phyloP scores from a whole-genome alignment of 2,797 vertebrate species.

The Enteromius afrohamiltoni region DNA sequence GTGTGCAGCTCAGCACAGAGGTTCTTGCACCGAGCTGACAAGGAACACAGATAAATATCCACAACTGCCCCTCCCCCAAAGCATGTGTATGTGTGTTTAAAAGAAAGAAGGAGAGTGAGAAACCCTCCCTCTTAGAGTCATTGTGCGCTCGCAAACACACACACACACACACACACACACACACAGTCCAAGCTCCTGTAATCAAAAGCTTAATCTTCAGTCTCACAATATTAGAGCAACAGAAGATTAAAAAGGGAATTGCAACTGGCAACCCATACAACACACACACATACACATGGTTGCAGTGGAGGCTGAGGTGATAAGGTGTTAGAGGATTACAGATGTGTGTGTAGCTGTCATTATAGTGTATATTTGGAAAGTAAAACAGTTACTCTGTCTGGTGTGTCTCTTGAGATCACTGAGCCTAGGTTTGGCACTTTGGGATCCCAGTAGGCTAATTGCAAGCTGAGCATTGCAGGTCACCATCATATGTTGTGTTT shows the following conservation, averaged over 20 bases:
- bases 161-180: not conserved
- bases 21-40: slow-evolving; percentile 49
- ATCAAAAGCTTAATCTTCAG: slow-evolving; percentile 61
- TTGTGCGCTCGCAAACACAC: not conserved
- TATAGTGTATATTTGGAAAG: not conserved
- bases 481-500: not conserved
- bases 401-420: not conserved
- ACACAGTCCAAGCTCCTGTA: slow-evolving; percentile 41
- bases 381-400: not conserved
- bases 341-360: slow-evolving; percentile 10
- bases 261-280: slow-evolving; percentile 33
- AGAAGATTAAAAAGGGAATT: slow-evolving; percentile 58
- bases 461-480: not conserved
- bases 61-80: slow-evolving; percentile 54
- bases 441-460: not conserved
- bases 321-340: not conserved
- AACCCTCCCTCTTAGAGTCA: slow-evolving; percentile 18
- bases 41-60: slow-evolving; percentile 56
- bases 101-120: slow-evolving; percentile 30
- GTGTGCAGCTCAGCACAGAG: slow-evolving; percentile 32
- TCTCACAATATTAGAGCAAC: slow-evolving; percentile 43
- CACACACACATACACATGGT: not conserved
- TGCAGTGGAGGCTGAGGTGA: not conserved
- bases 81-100: slow-evolving; percentile 12
- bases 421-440: not conserved